A percentile compares a stretch with the other conserved stretches of the same genome.
Evolutionary conservation across 2,888 invertebrate species (phyloP).

Genomic region (Euphydryas editha): DNA sequence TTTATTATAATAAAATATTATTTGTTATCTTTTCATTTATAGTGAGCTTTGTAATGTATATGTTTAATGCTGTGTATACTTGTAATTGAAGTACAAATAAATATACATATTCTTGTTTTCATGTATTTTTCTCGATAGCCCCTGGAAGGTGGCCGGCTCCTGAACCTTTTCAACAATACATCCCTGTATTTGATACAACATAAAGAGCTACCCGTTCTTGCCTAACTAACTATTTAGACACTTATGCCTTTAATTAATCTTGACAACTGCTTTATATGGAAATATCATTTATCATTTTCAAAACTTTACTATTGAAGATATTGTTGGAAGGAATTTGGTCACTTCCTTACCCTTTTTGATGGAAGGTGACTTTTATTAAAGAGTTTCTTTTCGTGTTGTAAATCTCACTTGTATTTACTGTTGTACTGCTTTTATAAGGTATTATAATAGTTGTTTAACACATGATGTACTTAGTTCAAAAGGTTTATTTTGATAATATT

Average conservation of each 20-base stretch:
- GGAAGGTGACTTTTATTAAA: constrained; percentile 1
- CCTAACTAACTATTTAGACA: constrained; percentile 79
- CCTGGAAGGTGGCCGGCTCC: too few species aligned
- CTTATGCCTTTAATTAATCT: constrained; percentile 79
- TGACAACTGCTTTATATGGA: constrained; percentile 70
- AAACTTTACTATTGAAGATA: constrained; percentile 52
- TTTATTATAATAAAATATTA: too few species aligned
- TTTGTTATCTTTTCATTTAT: too few species aligned
- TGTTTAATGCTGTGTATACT: too few species aligned
- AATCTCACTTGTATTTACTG: background rate
- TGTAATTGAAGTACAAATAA: too few species aligned
- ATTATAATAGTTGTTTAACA: background rate
- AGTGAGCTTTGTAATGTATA: too few species aligned
- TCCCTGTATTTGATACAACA: constrained; percentile 10
- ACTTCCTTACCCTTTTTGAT: constrained; percentile 25
- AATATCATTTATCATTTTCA: constrained; percentile 79
- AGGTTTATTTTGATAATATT: too few species aligned
- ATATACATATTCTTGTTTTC: too few species aligned
- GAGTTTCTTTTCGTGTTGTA: too few species aligned
- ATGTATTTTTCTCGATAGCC: too few species aligned
- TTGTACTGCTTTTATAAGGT: background rate
- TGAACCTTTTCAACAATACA: constrained; percentile 17
- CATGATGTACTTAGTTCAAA: background rate
- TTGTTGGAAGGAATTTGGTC: constrained; percentile 19
- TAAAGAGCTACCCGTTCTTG: constrained; percentile 63